These are phyloP conservation scores for Belgica antarctica DNA, from an alignment of 2,888 invertebrate genomes.

Conservation along the genomic window DNA sequence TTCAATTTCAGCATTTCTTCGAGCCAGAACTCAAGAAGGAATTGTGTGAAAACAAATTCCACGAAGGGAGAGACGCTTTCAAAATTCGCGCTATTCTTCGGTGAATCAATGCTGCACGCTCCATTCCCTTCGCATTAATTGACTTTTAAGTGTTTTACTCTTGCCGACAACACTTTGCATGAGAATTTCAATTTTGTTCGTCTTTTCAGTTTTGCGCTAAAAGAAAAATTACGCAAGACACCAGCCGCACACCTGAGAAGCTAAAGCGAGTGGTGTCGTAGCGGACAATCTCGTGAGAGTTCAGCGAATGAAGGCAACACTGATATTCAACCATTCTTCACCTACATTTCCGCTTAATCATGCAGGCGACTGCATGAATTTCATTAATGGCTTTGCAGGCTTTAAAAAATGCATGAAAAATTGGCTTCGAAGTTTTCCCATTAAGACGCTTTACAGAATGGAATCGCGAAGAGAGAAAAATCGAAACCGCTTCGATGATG, in stretches of 20 bases:
- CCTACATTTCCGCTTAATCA: slow-evolving; percentile 32
- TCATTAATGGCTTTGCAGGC: slow-evolving; percentile 11
- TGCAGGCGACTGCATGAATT: neutral
- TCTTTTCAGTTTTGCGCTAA: neutral
- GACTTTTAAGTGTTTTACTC: slow-evolving; percentile 6
- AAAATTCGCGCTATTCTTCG: neutral
- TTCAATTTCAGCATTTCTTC: slow-evolving; percentile 32
- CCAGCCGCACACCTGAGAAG: neutral
- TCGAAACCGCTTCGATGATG: slow-evolving; percentile 13
- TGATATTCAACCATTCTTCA: slow-evolving; percentile 28
- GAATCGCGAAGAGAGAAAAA: slow-evolving; percentile 9
- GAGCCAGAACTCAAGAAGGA: slow-evolving; percentile 8
- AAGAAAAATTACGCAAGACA: slow-evolving; percentile 19
- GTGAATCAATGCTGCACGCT: neutral
- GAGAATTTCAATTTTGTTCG: slow-evolving; percentile 16
- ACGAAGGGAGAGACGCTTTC: neutral
- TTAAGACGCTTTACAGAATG: slow-evolving; percentile 8
- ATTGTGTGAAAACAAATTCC: neutral
- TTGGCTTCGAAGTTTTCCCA: neutral
- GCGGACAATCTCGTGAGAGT: slow-evolving; percentile 9
- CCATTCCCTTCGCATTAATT: neutral
- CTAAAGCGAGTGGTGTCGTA: neutral
- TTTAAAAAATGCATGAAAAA: neutral
- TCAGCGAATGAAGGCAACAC: slow-evolving; percentile 15
- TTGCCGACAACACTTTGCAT: neutral